phyloP scores from a whole-genome alignment of 2,888 invertebrate species.

The Pimpla rufipes region DNA sequence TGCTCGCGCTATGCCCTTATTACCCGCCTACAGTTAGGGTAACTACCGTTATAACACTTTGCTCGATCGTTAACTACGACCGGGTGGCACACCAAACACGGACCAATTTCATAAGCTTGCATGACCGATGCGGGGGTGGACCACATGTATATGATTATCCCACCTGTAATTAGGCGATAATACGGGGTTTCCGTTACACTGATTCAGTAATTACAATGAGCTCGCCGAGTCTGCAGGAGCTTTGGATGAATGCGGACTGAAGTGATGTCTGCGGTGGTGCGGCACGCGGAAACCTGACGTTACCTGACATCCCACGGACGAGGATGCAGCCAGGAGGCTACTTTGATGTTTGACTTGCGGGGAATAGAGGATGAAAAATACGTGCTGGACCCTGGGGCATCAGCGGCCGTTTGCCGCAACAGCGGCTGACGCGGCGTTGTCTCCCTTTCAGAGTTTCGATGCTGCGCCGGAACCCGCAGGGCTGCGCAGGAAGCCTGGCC shows the following conservation, averaged over 20 bases:
- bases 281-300: conserved; percentile 5
- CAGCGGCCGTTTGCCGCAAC: background rate
- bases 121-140: too few species aligned
- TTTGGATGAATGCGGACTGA: too few species aligned
- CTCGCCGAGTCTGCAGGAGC: background rate
- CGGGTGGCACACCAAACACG: too few species aligned
- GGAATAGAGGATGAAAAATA: conserved; percentile 47
- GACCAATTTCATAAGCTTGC: too few species aligned
- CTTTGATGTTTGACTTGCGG: conserved; percentile 58
- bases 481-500: background rate
- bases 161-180: background rate
- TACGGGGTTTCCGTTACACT: background rate
- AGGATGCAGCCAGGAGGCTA: conserved; percentile 69
- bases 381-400: conserved; percentile 27
- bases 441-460: conserved; percentile 33
- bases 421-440: background rate
- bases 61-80: conserved; percentile 11
- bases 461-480: conserved; percentile 22
- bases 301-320: conserved; percentile 38
- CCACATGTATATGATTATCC: too few species aligned
- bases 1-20: background rate
- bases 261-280: too few species aligned
- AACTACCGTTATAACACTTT: conserved; percentile 15
- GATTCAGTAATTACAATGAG: background rate
- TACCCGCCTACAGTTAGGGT: background rate